These are phyloP conservation scores for Antennarius maculatus DNA, from an alignment of 2,797 vertebrate species.

Conservation along the genomic window DNA sequence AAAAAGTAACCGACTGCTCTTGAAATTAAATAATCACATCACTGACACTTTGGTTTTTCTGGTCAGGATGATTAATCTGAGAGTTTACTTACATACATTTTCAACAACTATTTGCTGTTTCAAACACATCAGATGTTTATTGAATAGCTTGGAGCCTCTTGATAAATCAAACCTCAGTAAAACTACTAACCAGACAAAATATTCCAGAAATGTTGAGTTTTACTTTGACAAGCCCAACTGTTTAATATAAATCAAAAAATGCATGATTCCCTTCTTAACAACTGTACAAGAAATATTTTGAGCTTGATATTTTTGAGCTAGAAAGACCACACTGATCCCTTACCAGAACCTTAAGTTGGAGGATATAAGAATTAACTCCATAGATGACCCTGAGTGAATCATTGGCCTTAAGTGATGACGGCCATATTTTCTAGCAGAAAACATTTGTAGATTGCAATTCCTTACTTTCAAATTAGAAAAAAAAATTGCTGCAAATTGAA, in stretches of 20 bases:
- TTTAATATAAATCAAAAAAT: constrained; percentile 41
- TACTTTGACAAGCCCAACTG: constrained; percentile 44
- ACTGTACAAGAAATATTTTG: constrained; percentile 49
- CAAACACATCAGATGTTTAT: background rate
- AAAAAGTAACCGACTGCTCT: constrained; percentile 22
- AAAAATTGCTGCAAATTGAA: constrained; percentile 52
- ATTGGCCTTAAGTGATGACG: constrained; percentile 68
- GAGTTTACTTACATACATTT: background rate
- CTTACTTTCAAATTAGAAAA: constrained; percentile 53
- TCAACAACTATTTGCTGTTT: constrained; percentile 1
- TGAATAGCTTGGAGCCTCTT: constrained; percentile 40
- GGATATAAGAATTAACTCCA: constrained; percentile 66
- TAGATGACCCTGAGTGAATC: constrained; percentile 81
- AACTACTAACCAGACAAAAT: constrained; percentile 29
- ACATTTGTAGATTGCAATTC: constrained; percentile 62
- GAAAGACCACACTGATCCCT: constrained; percentile 63
- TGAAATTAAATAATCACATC: constrained; percentile 19
- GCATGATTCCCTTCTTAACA: constrained; percentile 70
- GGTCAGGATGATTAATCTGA: background rate
- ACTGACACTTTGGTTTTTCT: background rate
- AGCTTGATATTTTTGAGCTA: constrained; percentile 57
- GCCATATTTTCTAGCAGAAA: constrained; percentile 70
- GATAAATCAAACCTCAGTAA: constrained; percentile 50
- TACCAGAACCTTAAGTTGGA: constrained; percentile 66
- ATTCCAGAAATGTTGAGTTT: constrained; percentile 20